phyloP scores from a whole-genome alignment of 23 tunicate species.

The Halocynthia aurantium region DNA sequence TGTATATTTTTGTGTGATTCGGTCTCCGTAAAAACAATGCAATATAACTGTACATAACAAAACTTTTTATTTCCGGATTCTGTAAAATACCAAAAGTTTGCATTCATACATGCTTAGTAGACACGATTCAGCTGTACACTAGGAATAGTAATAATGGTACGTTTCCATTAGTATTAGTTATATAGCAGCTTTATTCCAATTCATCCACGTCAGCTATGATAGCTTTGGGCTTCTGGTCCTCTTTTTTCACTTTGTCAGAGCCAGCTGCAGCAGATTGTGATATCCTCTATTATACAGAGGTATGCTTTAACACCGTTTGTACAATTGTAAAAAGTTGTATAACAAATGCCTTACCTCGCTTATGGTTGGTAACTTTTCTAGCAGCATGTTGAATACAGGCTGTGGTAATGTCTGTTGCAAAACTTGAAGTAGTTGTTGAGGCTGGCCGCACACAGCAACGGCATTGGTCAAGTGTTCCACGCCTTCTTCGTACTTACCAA shows the following conservation, averaged over 20 bases:
- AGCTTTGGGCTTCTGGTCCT: slow-evolving; percentile 20
- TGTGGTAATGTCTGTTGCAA: slow-evolving; percentile 81
- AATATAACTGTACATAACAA: no score
- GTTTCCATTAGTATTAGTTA: not conserved
- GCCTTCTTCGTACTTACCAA: slow-evolving; percentile 68
- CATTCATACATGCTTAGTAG: no score
- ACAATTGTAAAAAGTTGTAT: not conserved
- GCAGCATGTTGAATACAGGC: slow-evolving; percentile 73
- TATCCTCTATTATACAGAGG: slow-evolving; percentile 27
- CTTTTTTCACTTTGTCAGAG: not conserved
- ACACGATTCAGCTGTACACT: no score
- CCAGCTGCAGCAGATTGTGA: no score
- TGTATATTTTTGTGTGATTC: no score
- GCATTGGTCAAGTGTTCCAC: slow-evolving; percentile 96
- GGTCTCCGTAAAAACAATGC: no score
- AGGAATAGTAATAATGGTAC: no score
- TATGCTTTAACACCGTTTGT: not conserved
- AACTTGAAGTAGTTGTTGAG: slow-evolving; percentile 82
- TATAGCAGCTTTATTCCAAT: slow-evolving; percentile 21
- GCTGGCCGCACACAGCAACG: slow-evolving; percentile 93
- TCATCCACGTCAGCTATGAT: slow-evolving; percentile 86
- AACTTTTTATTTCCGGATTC: no score
- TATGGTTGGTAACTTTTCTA: slow-evolving; percentile 69
- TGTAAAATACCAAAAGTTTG: no score
- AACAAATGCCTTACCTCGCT: slow-evolving; percentile 40